phyloP scores from a whole-genome alignment of 2,888 invertebrate species.

The Mythimna ferrago region DNA sequence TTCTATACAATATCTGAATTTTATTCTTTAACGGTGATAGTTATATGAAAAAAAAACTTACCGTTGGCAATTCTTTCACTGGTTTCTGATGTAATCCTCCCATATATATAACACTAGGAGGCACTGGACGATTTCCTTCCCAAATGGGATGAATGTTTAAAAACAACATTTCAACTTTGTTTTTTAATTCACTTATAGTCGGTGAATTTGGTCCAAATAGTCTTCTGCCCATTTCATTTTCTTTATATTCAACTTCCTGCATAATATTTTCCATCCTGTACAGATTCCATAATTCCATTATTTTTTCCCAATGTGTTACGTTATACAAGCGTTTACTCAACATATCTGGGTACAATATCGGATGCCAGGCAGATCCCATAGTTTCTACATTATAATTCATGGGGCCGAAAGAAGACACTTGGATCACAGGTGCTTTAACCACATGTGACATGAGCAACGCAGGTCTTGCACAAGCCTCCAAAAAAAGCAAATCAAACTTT shows the following conservation, averaged over 20 bases:
- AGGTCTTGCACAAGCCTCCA: slow-evolving; percentile 21
- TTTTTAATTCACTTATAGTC: slow-evolving; percentile 59
- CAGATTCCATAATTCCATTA: slow-evolving; percentile 55
- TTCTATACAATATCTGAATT: too few relatives aligned
- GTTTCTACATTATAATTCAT: slow-evolving; percentile 45
- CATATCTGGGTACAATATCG: slow-evolving; percentile 66
- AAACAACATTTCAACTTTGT: slow-evolving; percentile 79
- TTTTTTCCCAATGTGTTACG: slow-evolving; percentile 69
- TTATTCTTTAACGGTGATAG: not conserved
- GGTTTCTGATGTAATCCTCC: slow-evolving; percentile 70
- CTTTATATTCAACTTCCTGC: slow-evolving; percentile 31
- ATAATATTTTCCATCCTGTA: slow-evolving; percentile 39
- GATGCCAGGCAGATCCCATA: slow-evolving; percentile 68
- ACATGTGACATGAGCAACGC: slow-evolving; percentile 12
- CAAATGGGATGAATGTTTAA: slow-evolving; percentile 80
- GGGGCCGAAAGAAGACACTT: slow-evolving; percentile 68
- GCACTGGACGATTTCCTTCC: slow-evolving; percentile 75
- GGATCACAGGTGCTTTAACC: slow-evolving; percentile 44
- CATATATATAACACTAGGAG: slow-evolving; percentile 78
- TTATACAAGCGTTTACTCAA: slow-evolving; percentile 62
- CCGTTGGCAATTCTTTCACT: slow-evolving; percentile 32
- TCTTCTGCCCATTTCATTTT: slow-evolving; percentile 55
- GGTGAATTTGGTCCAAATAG: slow-evolving; percentile 68
- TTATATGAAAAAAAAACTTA: slow-evolving; percentile 20
- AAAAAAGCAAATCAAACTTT: slow-evolving; percentile 17